Evolutionary conservation across 2,113 vertebrate species (phyloP).

Genomic region (Polyodon spathula): DNA sequence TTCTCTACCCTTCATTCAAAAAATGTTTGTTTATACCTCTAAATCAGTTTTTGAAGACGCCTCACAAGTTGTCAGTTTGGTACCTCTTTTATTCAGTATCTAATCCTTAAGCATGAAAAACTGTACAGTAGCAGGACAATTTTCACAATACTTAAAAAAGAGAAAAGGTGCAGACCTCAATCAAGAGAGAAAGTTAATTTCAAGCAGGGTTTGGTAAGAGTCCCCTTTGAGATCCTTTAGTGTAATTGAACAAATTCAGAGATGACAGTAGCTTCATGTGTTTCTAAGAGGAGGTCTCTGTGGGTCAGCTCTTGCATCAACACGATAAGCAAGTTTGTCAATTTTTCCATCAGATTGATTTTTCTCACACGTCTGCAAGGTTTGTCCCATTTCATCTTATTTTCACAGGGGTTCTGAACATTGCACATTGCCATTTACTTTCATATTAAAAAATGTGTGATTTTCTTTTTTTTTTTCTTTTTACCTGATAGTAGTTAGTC

Average conservation of each 20-base stretch:
- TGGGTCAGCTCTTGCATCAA: constrained; percentile 53
- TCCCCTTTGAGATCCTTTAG: constrained; percentile 46
- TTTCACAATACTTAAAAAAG: no score
- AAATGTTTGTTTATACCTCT: no score
- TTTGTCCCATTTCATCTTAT: constrained; percentile 55
- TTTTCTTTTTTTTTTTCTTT: not conserved
- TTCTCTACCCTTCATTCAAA: no score
- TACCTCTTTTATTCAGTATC: no score
- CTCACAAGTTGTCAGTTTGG: no score
- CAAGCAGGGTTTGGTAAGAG: constrained; percentile 58
- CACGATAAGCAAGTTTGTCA: constrained; percentile 70
- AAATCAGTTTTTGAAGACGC: no score
- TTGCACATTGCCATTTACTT: constrained; percentile 58
- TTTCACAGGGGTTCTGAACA: constrained; percentile 58
- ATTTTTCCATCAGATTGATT: constrained; percentile 77
- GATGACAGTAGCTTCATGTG: constrained; percentile 51
- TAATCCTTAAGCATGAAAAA: no score
- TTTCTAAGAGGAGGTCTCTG: constrained; percentile 60
- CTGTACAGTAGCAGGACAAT: no score
- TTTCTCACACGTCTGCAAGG: constrained; percentile 61
- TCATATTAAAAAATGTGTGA: constrained; percentile 48
- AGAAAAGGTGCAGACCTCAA: no score
- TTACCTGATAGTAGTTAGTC: not conserved
- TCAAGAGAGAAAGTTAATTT: constrained; percentile 57
- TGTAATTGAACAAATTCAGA: constrained; percentile 60